Evolutionary conservation across 2,888 invertebrate species (phyloP), one percentile per base, ranked within the genome.

Genomic region (Hoplodrina blanda): DNA sequence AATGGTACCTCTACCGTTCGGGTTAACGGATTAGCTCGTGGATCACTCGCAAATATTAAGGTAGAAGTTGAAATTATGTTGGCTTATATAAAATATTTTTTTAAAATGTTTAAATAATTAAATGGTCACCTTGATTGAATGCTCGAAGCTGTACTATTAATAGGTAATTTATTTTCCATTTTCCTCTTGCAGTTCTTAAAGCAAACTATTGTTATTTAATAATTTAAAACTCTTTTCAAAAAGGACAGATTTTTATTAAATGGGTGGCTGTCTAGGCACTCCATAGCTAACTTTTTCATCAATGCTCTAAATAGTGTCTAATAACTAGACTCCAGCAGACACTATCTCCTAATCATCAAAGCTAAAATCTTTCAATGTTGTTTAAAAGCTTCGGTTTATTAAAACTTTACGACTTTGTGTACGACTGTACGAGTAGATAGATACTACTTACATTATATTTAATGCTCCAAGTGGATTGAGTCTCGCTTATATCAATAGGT

Each of bases 401-500:
- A 30, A 8, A 33, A 50, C 7, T 33, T 54, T 13, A 15, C 20
- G 20, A 57, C 33, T 69, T 59, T 41, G 52, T 56, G 5, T 53
- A 33, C 33, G 20, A 37, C 44, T 54, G 49, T 25, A 59, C 44
- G 11, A 20, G n/a, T n/a, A 25, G 4, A 52, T 37, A 49, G 4
- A 53, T 50, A 52, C 61, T 73, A 84, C 82, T 82, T 72, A 82
- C 82, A 71, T 76, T 73, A 59, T 55, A 75, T 69, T 69, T 10
- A 69, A 70, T 59, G 62, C 53, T 66, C 61, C 62, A 64, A 71
- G 63, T 67, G 71, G 59, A 80, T 61, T 20, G 52, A 63, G 55
- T 62, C 52, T 66, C 61, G 76, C 62, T 73, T 71, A 80, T 80
- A 75, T 73, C 78, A 84, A 82, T 73, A 74, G 49, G n/a, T 74